Evolutionary conservation across 1,140 invertebrate species (phyloP), one percentile per base, ranked within the genome.

Genomic region (Hylaeus anthracinus): DNA sequence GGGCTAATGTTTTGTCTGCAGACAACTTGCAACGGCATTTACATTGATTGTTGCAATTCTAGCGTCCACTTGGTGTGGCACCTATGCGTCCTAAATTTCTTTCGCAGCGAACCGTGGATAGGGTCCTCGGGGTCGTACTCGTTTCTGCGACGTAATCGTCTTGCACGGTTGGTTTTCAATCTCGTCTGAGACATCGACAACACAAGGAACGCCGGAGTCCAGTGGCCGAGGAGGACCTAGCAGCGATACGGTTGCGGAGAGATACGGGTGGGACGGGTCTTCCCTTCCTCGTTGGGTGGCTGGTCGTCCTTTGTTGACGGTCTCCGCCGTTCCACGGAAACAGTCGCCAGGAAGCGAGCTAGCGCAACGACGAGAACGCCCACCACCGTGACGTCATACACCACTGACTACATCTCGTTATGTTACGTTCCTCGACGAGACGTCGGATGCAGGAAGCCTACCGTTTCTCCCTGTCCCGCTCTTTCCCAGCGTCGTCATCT

Each of bases 371-470:
- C 88, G 85, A 90, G 90, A 86, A 91, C 87, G 88, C 90, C 90
- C 89, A 92, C 88, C 64, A 91, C 88, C 89, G 91, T 92, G 91
- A 93, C 92, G 92, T 93, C 92, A 91, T 92, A 93, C 92, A 88
- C 92, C 89, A 92, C 86, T 92, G 92, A 92, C 90, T 93, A 93
- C 90, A 92, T 92, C 90, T 93, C 90, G 92, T 93, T 92, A 93
- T 84, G 90, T 90, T 89, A 90, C 87, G 89, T 91, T 90, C 82
- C 88, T 86, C 89, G 90, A 92, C 89, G 91, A 91, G 87, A 91
- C 89, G 91, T 91, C 92, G 91, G 90, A 90, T 92, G 91, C 92
- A 92, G 90, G 92, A 91, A 92, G 88, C 89, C 88, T 89, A 90
- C 87, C 87, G 85, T 88, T 88, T 84, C 84, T 79, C 84, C 88